Evolutionary conservation across 1,140 invertebrate genomes (phyloP).

Genomic region (Drosophila sp.): DNA sequence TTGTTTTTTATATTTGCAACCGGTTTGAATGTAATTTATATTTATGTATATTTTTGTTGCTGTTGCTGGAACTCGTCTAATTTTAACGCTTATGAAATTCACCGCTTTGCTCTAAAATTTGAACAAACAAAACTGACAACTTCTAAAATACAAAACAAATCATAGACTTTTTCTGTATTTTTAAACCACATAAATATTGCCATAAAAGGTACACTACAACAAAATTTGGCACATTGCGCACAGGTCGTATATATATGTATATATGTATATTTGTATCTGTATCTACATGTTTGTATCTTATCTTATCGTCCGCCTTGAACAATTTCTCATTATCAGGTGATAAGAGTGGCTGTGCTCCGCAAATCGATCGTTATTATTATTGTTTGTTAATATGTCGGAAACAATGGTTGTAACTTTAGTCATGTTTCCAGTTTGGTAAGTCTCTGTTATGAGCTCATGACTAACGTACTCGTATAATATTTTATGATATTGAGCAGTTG

Average conservation of each 20-base stretch:
- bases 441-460: conserved; percentile 38
- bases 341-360: conserved; percentile 21
- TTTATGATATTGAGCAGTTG: conserved; percentile 1
- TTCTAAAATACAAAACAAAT: conserved; percentile 18
- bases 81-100: conserved; percentile 15
- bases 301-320: conserved; percentile 44
- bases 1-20: conserved; percentile 16
- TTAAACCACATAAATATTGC: conserved; percentile 3
- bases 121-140: conserved; percentile 20
- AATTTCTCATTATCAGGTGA: conserved; percentile 53
- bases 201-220: conserved; percentile 2
- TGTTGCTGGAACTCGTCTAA: conserved; percentile 18
- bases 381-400: conserved; percentile 48
- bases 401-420: conserved; percentile 51
- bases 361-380: conserved; percentile 32
- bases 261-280: conserved; percentile 12
- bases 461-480: conserved; percentile 21
- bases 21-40: conserved; percentile 3
- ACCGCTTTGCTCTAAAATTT: conserved; percentile 14
- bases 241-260: conserved; percentile 4
- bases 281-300: conserved; percentile 40
- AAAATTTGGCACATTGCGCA: conserved; percentile 25
- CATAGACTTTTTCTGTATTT: not conserved
- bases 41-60: not conserved
- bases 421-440: conserved; percentile 28